phyloP scores from a whole-genome alignment of 2,113 vertebrate species.

The Oreotrochilus melanogaster region DNA sequence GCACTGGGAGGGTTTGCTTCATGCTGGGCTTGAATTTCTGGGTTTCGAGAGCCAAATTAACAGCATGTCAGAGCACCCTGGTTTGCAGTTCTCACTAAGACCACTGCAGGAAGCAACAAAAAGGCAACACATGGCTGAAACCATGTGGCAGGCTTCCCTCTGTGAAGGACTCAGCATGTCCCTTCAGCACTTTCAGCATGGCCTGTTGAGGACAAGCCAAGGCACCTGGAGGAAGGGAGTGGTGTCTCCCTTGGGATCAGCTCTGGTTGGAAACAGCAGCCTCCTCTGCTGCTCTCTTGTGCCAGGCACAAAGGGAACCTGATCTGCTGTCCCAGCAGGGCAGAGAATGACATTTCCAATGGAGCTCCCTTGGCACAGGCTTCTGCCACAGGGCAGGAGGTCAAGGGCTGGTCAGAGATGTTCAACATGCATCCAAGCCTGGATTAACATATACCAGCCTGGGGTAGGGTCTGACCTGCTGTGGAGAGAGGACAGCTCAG shows the following conservation, averaged over 20 bases:
- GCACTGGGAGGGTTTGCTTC: neutral
- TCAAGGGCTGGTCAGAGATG: neutral
- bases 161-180: accelerated
- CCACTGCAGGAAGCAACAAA: neutral
- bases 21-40: neutral
- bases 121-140: accelerated
- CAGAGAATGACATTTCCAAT: neutral
- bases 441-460: neutral
- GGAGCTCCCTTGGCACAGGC: neutral
- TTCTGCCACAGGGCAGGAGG: neutral
- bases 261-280: neutral
- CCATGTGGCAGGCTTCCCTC: accelerated
- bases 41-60: neutral
- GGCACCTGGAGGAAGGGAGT: neutral
- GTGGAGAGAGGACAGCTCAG: neutral
- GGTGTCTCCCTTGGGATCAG: neutral
- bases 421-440: neutral
- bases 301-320: neutral
- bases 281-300: neutral
- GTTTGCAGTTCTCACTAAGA: neutral
- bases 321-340: neutral
- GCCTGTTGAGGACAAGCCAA: neutral
- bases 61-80: neutral
- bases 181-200: neutral
- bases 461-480: neutral